These are phyloP conservation scores for Tolmerus cingulatus DNA, from an alignment of 2,888 invertebrate genomes.

Conservation along the genomic window DNA sequence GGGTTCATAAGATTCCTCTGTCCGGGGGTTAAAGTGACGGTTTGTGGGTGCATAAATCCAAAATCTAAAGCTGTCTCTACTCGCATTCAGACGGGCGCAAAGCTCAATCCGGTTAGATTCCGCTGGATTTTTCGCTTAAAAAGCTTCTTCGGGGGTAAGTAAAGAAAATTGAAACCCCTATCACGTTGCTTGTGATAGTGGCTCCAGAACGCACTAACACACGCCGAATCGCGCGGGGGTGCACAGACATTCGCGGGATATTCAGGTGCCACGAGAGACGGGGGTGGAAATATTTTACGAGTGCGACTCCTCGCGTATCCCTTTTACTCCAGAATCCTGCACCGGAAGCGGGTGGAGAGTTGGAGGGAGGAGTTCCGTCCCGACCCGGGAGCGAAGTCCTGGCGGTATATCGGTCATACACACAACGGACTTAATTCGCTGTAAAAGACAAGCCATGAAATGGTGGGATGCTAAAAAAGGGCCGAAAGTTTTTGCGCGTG, in stretches of 20 bases:
- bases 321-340: background rate
- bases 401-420: background rate
- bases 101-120: conserved; percentile 22
- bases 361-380: background rate
- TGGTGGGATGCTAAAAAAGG: conserved; percentile 12
- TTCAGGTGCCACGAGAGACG: background rate
- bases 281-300: background rate
- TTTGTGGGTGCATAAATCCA: background rate
- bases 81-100: background rate
- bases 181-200: conserved; percentile 12
- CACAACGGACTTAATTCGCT: conserved; percentile 16
- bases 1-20: background rate
- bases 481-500: conserved; percentile 23
- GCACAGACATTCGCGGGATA: background rate
- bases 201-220: background rate
- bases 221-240: background rate
- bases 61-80: background rate
- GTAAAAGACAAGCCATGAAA: conserved; percentile 33
- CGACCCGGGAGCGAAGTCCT: background rate
- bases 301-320: background rate
- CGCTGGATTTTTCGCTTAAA: background rate
- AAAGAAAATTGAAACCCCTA: conserved; percentile 14
- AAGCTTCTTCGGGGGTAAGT: background rate
- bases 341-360: background rate
- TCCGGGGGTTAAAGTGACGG: background rate